These are phyloP conservation scores for Dryobates pubescens DNA, from an alignment of 2,797 vertebrate species.

Conservation along the genomic window DNA sequence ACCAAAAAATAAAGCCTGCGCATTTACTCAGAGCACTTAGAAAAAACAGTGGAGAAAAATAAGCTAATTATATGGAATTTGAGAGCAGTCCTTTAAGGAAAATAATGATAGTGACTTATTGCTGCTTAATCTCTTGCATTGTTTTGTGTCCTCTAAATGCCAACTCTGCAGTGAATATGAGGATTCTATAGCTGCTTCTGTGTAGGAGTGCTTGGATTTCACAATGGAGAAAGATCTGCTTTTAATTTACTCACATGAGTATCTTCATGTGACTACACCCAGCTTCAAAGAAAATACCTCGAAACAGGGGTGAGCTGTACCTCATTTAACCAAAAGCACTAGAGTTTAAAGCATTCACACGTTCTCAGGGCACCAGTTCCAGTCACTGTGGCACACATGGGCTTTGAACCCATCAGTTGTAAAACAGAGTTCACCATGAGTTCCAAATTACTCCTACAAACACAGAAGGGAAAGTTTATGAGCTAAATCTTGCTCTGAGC, in stretches of 20 bases:
- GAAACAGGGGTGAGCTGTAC: background rate
- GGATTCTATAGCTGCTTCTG: background rate
- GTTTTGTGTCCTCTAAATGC: background rate
- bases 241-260: background rate
- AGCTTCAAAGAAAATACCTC: background rate
- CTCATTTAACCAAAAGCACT: background rate
- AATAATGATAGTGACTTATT: background rate
- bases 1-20: background rate
- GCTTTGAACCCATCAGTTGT: background rate
- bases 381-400: background rate
- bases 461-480: background rate
- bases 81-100: background rate
- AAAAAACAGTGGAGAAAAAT: background rate
- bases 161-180: background rate
- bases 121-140: background rate
- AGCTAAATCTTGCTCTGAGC: background rate
- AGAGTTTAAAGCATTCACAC: background rate
- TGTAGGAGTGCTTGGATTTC: background rate
- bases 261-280: background rate
- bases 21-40: background rate
- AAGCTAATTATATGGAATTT: background rate
- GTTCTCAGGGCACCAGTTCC: background rate
- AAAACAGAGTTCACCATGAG: background rate
- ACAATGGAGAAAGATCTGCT: background rate
- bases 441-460: background rate